Conservation (phyloP, 2,797 vertebrate genomes). For the Poeciliopsis infans region DNA sequence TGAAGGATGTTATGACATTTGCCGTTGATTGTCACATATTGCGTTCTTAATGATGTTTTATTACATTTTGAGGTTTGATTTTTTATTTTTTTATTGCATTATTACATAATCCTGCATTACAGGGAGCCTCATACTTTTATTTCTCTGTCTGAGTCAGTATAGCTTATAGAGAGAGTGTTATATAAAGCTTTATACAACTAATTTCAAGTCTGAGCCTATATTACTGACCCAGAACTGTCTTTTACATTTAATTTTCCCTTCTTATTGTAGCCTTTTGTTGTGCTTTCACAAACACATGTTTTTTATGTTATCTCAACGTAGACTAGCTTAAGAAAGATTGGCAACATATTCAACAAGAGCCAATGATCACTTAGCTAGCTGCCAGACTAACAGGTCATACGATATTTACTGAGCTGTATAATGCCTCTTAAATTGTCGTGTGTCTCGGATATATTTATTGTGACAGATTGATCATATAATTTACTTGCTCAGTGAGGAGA, state of each 20-base stretch:
- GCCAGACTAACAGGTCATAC: neutral
- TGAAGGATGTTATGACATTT: no score
- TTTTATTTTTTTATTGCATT: no score
- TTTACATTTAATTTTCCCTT: constrained; percentile 18
- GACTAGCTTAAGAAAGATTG: neutral
- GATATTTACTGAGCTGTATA: neutral
- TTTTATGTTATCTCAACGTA: neutral
- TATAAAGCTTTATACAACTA: constrained; percentile 51
- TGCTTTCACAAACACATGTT: neutral
- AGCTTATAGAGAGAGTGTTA: constrained; percentile 21
- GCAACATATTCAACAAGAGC: neutral
- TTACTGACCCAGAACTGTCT: constrained; percentile 29
- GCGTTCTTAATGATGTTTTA: no score
- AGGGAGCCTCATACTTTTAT: constrained; percentile 13
- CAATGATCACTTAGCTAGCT: neutral
- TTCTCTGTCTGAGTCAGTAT: constrained; percentile 36
- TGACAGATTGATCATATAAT: neutral
- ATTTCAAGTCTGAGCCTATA: constrained; percentile 39
- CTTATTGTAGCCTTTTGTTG: constrained; percentile 70
- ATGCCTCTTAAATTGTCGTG: neutral
- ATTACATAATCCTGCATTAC: no score
- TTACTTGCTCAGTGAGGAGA: neutral
- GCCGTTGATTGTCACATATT: no score
- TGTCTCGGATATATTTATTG: neutral
- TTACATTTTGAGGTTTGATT: no score